Base-by-base conservation (phyloP, 92 coral and sea anemone species). In the Isaurus tuberculatus region DNA sequence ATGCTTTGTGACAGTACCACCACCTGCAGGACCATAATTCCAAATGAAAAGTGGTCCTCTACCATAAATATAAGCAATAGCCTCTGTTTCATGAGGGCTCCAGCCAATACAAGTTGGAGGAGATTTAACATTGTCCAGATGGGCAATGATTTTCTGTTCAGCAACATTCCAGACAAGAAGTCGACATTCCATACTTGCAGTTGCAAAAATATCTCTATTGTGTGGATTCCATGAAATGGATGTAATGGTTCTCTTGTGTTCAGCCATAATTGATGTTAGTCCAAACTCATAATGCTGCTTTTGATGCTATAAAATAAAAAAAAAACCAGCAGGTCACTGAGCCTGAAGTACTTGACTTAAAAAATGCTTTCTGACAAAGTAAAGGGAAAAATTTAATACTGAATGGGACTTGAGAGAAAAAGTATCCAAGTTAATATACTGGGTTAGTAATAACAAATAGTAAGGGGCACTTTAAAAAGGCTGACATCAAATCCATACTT, bases 161-260 rank as follows among this genome's bases (percentile, higher is more conserved):
- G 86, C 79, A 11, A 92, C 95, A 84, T 92, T 90, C 99, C 99
- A 96, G 55, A 96, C 89, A 72, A 85, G 81, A 55, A 96, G 90
- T 31, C 86, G 84, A 51, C 94, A 89, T 33, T 96, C 98, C 4
- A 85, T 88, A 48, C 99, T 90, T 22, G 95, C 92, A 65, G 94
- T 96, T 36, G 98, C 98, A 70, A 96, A 82, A 36, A 96, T 69
- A 73, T 94, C 98, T 61, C 68, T 73, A 53, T 96, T 88, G 69
- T 69, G 85, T 22, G 94, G 98, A 84, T 89, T 92, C 99, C 99
- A 96, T 31, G 94, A 81, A 33, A 96, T 86, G 33, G 97, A 90
- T 14, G 99, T 96, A 67, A 96, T 94, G 0, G 99, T 96, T 84
- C 95, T 96, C 80, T 87, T 92, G 86, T 96, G 98, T 65, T 94